phyloP scores from a whole-genome alignment of 2,888 invertebrate genomes.

The Chaetogeoica ovagalla region DNA sequence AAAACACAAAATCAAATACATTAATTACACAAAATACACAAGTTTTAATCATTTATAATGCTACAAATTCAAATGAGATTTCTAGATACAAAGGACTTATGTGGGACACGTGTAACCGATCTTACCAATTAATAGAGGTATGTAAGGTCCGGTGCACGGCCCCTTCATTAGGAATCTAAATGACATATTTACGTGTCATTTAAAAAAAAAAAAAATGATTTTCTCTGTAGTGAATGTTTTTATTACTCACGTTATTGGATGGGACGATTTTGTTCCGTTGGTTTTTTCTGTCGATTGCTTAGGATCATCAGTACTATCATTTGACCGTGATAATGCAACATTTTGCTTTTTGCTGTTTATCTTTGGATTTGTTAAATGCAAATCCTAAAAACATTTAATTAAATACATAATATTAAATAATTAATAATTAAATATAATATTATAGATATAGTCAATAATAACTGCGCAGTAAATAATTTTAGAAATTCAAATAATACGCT shows the following conservation, averaged over 20 bases:
- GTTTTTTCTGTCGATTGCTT: conserved; percentile 40
- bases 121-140: conserved; percentile 51
- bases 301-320: conserved; percentile 33
- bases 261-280: conserved; percentile 35
- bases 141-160: conserved; percentile 51
- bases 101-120: conserved; percentile 51
- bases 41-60: neutral
- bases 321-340: conserved; percentile 25
- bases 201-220: conserved; percentile 23
- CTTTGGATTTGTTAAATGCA: conserved; percentile 42
- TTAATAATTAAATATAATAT: too few species aligned
- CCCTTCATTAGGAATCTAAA: conserved; percentile 53
- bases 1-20: conserved; percentile 2
- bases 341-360: conserved; percentile 42
- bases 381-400: conserved; percentile 29
- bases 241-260: conserved; percentile 48
- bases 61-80: conserved; percentile 26
- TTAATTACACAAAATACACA: neutral
- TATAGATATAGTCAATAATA: neutral
- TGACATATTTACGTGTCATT: conserved; percentile 35
- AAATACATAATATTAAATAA: neutral
- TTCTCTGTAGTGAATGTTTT: neutral
- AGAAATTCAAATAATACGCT: conserved; percentile 8
- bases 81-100: conserved; percentile 39
- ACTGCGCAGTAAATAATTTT: neutral